phyloP scores from a whole-genome alignment of 2,113 vertebrate species.

The Nesospiza acunhae region DNA sequence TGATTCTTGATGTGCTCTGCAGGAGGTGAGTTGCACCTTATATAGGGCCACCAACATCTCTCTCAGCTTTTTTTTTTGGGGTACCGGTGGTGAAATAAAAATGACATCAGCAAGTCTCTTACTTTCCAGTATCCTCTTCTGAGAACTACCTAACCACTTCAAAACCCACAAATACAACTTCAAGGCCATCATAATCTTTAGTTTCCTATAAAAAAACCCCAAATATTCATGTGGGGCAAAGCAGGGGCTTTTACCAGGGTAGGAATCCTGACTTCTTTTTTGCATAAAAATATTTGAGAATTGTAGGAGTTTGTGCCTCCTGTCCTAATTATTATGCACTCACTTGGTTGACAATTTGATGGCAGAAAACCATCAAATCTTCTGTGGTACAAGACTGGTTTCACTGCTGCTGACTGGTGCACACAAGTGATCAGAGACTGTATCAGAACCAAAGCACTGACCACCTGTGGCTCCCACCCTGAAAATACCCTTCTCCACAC shows the following conservation, averaged over 20 bases:
- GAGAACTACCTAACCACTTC: constrained; percentile 77
- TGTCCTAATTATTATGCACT: background rate
- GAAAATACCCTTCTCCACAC: background rate
- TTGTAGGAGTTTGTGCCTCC: background rate
- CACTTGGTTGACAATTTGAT: background rate
- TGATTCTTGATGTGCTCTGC: constrained; percentile 34
- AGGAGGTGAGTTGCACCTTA: constrained; percentile 56
- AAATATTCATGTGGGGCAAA: background rate
- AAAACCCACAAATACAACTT: constrained; percentile 68
- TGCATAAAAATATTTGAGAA: background rate
- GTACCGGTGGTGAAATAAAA: constrained; percentile 38
- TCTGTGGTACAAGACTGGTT: background rate
- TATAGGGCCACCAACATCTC: constrained; percentile 63
- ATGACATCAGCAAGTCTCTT: constrained; percentile 77
- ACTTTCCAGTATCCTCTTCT: constrained; percentile 78
- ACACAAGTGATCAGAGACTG: background rate
- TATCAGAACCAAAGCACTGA: background rate
- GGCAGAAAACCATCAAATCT: background rate
- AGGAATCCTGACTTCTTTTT: background rate
- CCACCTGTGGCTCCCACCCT: background rate
- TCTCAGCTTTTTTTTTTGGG: background rate
- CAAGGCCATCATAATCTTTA: background rate
- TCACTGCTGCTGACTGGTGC: background rate
- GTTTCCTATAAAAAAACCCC: constrained; percentile 53
- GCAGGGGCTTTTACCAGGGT: background rate